Evolutionary conservation across 2,888 invertebrate genomes (phyloP).

Genomic region (Eremobia ochroleuca): DNA sequence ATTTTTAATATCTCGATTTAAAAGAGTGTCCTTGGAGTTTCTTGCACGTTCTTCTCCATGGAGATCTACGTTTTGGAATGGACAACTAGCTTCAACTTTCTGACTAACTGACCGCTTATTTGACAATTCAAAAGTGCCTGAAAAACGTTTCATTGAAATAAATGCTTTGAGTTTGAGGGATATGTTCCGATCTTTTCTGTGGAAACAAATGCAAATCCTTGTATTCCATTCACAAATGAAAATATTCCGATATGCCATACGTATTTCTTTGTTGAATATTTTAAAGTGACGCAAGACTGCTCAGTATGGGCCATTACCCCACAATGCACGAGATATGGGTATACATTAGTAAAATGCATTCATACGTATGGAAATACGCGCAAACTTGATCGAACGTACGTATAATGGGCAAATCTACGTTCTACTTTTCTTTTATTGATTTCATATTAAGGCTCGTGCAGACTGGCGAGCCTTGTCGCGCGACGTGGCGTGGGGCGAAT

Average conservation of each 20-base stretch:
- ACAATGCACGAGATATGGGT: slow-evolving; percentile 38
- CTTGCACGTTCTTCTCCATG: too few species aligned
- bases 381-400: slow-evolving; percentile 17
- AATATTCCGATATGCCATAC: neutral
- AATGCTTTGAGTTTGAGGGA: too few species aligned
- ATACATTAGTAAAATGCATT: slow-evolving; percentile 34
- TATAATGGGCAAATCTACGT: neutral
- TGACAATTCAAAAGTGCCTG: too few species aligned
- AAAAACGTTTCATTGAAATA: too few species aligned
- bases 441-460: too few species aligned
- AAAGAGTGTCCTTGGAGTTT: too few species aligned
- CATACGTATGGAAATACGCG: slow-evolving; percentile 22
- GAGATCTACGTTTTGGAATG: too few species aligned
- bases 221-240: slow-evolving; percentile 10
- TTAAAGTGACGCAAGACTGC: slow-evolving; percentile 23
- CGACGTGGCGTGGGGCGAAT: too few species aligned
- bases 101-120: too few species aligned
- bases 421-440: neutral
- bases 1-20: too few species aligned
- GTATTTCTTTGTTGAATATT: slow-evolving; percentile 30
- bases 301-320: slow-evolving; percentile 16
- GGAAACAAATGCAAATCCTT: slow-evolving; percentile 14
- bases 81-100: too few species aligned
- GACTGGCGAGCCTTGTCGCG: too few species aligned
- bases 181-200: slow-evolving; percentile 11